Evolutionary conservation across 2,888 invertebrate genomes (phyloP).

Genomic region (Apamea epomidion): DNA sequence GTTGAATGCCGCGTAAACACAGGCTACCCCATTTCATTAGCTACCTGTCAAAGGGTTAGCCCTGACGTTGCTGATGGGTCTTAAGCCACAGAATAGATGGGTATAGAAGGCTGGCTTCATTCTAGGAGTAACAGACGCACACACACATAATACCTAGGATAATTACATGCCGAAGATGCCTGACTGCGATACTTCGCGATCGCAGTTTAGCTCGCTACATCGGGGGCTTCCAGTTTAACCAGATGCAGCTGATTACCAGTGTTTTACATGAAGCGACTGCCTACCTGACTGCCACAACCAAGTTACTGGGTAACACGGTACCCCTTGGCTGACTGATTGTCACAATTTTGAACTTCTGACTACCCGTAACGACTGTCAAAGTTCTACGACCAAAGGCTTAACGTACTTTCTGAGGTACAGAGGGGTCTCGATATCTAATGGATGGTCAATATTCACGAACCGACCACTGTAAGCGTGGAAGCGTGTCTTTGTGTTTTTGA

Average conservation of each 20-base stretch:
- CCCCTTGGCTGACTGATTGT: not conserved
- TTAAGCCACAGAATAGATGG: not conserved
- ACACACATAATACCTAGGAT: not conserved
- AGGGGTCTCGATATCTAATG: not conserved
- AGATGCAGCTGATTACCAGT: no score
- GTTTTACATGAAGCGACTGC: no score
- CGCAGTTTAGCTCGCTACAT: no score
- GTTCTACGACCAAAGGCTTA: not conserved
- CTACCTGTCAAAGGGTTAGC: constrained; percentile 37
- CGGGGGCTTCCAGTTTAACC: no score
- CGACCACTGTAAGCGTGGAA: not conserved
- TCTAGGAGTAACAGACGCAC: not conserved
- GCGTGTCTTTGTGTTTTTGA: not conserved
- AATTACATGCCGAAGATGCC: no score
- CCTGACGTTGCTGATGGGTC: constrained; percentile 33
- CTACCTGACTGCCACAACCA: not conserved
- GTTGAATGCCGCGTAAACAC: constrained; percentile 42
- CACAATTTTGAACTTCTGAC: not conserved
- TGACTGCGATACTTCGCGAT: no score
- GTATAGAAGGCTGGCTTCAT: not conserved
- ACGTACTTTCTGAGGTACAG: not conserved
- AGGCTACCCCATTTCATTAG: constrained; percentile 58
- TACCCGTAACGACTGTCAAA: not conserved
- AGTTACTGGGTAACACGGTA: not conserved
- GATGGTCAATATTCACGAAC: no score